phyloP scores from a whole-genome alignment of 2,888 invertebrate species.

The Amblyjoppa proteus region DNA sequence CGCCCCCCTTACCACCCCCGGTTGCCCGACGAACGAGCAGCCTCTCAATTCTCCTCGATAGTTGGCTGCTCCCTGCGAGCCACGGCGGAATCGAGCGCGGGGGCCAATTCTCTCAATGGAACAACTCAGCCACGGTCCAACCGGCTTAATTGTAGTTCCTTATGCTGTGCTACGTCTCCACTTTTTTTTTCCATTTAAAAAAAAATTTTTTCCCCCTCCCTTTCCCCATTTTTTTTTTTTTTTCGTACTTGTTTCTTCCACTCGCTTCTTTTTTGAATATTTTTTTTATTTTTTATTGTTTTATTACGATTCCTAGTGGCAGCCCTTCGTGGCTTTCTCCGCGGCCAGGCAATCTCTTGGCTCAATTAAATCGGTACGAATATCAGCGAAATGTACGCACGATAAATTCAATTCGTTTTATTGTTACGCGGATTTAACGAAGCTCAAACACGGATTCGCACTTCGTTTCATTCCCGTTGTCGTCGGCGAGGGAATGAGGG shows the following conservation, averaged over 20 bases:
- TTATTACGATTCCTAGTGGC: not conserved
- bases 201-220: not conserved
- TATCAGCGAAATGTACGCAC: not conserved
- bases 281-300: not conserved
- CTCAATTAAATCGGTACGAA: conserved; percentile 5
- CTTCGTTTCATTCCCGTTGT: too few species aligned
- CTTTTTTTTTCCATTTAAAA: conserved; percentile 34
- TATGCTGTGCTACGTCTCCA: conserved; percentile 57
- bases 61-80: conserved; percentile 73
- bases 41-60: conserved; percentile 83
- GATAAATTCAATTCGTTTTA: not conserved
- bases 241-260: not conserved
- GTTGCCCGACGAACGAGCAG: conserved; percentile 55
- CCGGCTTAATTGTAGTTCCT: conserved; percentile 84
- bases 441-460: too few species aligned
- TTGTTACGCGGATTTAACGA: not conserved
- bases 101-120: conserved; percentile 80
- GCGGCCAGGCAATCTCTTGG: not conserved
- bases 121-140: conserved; percentile 83
- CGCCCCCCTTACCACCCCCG: conserved; percentile 26
- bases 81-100: conserved; percentile 73
- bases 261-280: not conserved
- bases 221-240: conserved; percentile 1
- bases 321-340: not conserved
- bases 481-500: too few species aligned